Base-by-base conservation (phyloP, 2,797 vertebrate genomes). In the Melanotaenia trifasciata region DNA sequence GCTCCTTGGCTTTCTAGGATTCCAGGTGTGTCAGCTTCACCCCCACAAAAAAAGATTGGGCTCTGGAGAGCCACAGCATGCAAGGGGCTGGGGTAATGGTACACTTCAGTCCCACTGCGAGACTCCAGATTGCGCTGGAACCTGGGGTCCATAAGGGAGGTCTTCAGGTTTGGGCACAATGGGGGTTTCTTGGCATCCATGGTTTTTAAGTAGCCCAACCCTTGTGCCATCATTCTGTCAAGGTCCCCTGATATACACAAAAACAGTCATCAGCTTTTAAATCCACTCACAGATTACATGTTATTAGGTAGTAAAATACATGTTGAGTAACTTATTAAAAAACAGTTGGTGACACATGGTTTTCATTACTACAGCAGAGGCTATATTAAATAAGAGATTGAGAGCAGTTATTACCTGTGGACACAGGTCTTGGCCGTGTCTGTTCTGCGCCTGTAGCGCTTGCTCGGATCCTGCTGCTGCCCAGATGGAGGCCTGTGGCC, bases 41-140 rank as follows among this genome's bases (percentile, higher is more conserved):
- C 85, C n/a, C 90, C 86, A 22, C 91, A 80, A 35, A 92, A 94
- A 58, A 98, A 99, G 50, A 99, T 95, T 0, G 98, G 97, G 82
- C 97, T 99, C 85, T 99, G 97, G 35, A 99, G 92, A 81, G 97
- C 98, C 67, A 99, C 97, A 0, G 97, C 98, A 0, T 99, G 98
- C 72, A 99, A 93, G 0, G 98, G 98, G 73, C 98, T 99, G 28
- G 98, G 98, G 88, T 98, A 98, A 1, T 90, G 93, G 81, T 99
- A 98, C 53, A 97, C 90, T 74, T 99, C 98, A 3, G 88, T 84
- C 58, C 97, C 96, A 0, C 87, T 95, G 79, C 88, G 94, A 33
- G 95, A 97, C 71, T 98, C 89, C 70, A 99, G 91, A 83, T 97
- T 96, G 0, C 90, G 95, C 71, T 95, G 96, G 88, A 95, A 99